Conservation (phyloP, 2,888 invertebrate genomes). For the Syritta pipiens region DNA sequence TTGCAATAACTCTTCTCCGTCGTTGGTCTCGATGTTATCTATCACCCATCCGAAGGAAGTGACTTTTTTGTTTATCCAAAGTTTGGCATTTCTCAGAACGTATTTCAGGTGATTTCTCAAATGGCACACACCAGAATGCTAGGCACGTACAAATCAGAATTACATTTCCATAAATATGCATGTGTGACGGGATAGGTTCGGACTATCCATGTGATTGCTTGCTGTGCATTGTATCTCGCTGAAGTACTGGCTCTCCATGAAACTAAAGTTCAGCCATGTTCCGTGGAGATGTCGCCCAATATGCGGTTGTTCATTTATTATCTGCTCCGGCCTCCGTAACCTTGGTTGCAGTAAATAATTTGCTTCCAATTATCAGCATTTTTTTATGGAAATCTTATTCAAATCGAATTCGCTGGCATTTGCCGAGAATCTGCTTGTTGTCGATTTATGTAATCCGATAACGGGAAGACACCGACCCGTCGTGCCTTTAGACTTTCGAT, state of each 20-base stretch:
- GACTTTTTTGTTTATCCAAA: slow-evolving; percentile 26
- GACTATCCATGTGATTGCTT: slow-evolving; percentile 30
- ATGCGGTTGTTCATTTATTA: not conserved
- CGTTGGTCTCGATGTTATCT: slow-evolving; percentile 20
- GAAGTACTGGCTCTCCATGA: too few relatives aligned
- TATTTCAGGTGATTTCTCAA: not conserved
- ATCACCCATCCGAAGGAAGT: slow-evolving; percentile 41
- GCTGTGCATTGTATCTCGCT: slow-evolving; percentile 12
- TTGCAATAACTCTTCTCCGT: slow-evolving; percentile 22
- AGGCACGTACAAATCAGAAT: slow-evolving; percentile 27
- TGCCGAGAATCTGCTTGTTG: not conserved
- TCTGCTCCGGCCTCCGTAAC: not conserved
- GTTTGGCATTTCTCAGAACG: slow-evolving; percentile 49
- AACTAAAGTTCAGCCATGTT: slow-evolving; percentile 31
- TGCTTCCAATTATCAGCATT: slow-evolving; percentile 18
- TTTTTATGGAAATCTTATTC: slow-evolving; percentile 17
- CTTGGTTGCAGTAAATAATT: slow-evolving; percentile 29
- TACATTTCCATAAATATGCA: slow-evolving; percentile 30
- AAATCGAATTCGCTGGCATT: not conserved
- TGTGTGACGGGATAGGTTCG: slow-evolving; percentile 23
- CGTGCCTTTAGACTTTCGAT: not conserved
- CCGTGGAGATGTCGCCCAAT: not conserved
- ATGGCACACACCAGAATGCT: slow-evolving; percentile 46
- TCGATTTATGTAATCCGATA: slow-evolving; percentile 17
- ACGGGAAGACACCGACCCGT: not conserved